Percentiles rank a stretch among this genome's conserved stretches.
Conservation (phyloP, 2,113 vertebrate genomes). For the Hirundichthys speculiger region DNA sequence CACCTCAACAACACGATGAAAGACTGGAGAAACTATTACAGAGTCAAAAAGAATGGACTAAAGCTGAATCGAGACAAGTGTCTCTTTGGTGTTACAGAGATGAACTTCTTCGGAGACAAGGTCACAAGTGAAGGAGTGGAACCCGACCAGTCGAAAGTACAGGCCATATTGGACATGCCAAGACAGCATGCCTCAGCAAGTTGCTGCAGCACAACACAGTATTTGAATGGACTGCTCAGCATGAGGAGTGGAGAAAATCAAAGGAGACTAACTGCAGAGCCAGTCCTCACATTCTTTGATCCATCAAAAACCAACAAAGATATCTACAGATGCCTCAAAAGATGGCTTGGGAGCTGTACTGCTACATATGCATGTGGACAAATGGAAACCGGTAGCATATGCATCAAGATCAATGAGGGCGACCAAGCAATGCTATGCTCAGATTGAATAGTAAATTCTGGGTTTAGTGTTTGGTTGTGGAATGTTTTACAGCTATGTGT, state of each 20-base stretch:
- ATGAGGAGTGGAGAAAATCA: background rate
- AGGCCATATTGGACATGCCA: slow-evolving; percentile 4
- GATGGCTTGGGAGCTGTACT: background rate
- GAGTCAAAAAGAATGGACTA: background rate
- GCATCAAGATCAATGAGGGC: background rate
- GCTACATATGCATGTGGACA: background rate
- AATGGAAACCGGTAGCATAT: background rate
- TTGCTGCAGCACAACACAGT: background rate
- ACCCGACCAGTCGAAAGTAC: slow-evolving; percentile 1
- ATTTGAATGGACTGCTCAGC: background rate
- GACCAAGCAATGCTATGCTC: background rate
- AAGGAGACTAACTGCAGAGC: background rate
- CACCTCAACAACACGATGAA: background rate
- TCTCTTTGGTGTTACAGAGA: slow-evolving; percentile 3
- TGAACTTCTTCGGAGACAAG: background rate
- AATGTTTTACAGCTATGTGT: slow-evolving; percentile 11
- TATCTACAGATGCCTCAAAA: background rate
- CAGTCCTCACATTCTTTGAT: background rate
- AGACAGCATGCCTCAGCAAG: background rate
- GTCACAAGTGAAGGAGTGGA: slow-evolving; percentile 14
- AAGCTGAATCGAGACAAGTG: slow-evolving; percentile 2
- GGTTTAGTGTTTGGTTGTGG: background rate
- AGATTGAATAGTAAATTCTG: slow-evolving; percentile 12
- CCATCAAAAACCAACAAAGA: slow-evolving; percentile 1
- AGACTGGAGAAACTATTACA: background rate